These are phyloP conservation scores for Pachymerium ferrugineum DNA, from an alignment of 2,888 invertebrate species.

Conservation along the genomic window DNA sequence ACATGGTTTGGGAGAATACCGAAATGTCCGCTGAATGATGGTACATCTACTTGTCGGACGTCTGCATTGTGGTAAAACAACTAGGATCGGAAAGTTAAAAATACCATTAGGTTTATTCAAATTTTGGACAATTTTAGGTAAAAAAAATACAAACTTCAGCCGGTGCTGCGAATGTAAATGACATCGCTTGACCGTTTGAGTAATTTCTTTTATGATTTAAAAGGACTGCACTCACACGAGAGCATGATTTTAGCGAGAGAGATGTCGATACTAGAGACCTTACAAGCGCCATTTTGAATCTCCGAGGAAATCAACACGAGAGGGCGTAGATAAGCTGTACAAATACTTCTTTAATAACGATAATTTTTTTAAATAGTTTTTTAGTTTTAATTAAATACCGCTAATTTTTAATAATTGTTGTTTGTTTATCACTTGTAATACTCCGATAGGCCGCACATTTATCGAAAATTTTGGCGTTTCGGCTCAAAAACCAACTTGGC, in stretches of 20 bases:
- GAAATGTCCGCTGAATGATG: conserved; percentile 89
- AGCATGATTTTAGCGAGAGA: neutral
- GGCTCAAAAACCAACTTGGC: no score
- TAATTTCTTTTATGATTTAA: neutral
- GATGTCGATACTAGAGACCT: neutral
- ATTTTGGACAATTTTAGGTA: neutral
- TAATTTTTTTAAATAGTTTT: no score
- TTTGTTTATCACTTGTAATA: no score
- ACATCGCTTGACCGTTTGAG: neutral
- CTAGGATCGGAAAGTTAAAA: conserved; percentile 52
- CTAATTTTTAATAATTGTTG: no score
- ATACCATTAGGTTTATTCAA: neutral
- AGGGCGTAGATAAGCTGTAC: no score
- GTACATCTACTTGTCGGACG: conserved; percentile 91
- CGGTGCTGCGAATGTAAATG: neutral
- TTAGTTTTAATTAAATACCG: no score
- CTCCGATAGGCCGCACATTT: no score
- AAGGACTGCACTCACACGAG: neutral
- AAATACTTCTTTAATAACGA: no score
- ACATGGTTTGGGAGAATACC: conserved; percentile 96
- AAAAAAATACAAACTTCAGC: neutral
- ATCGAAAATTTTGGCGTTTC: no score
- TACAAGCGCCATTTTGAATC: neutral
- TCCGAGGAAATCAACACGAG: no score
- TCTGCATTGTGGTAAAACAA: conserved; percentile 75